Evolutionary conservation across 2,888 invertebrate genomes (phyloP), one percentile per base, ranked within the genome.

Genomic region (Hypomecis punctinalis): DNA sequence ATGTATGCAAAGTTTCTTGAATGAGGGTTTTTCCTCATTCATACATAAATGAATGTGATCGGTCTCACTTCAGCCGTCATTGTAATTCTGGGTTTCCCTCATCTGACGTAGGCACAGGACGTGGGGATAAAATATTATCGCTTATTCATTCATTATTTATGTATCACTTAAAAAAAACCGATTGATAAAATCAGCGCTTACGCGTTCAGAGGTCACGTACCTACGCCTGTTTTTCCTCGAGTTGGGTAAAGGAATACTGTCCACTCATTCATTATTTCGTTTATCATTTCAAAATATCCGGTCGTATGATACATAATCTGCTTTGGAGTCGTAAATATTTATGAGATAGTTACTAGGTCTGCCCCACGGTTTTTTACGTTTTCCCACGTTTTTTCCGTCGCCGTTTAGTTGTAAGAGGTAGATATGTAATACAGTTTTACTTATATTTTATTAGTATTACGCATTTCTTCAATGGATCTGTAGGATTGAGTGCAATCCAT

Each of bases 1-100:
- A 61, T 65, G 47, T 61, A 53, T 46, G 46, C 39, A 47, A 53
- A 65, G 52, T 59, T 63, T 63, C 52, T 64, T 66, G 61, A 66
- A 66, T 66, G 65, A 61, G 61, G 57, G 52, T 52, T 56, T 60
- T 56, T 57, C 57, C 61, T 65, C 65, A 66, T 61, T 66, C 57
- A 65, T 65, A 65, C 56, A 61, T 61, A 56, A 65, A 57, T 64
- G 59, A 60, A 55, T 64, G 67, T 46, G 39, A 61, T 51, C 47
- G 46, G 47, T 49, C 57, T 45, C 43, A 40, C 45, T 48, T 48
- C 36, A 42, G 52, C 13, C 8, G 42, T 52, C 58, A 43, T 57
- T 63, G 39, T 55, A 9, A 35, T 51, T 6, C 49, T 11, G 55
- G 39, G n/a, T 49, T 63, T 63, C 40, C 58, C 47, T 53, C 37